Evolutionary conservation across 2,113 vertebrate species (phyloP), one percentile per base, ranked within the genome.

Genomic region (Trichechus manatus): DNA sequence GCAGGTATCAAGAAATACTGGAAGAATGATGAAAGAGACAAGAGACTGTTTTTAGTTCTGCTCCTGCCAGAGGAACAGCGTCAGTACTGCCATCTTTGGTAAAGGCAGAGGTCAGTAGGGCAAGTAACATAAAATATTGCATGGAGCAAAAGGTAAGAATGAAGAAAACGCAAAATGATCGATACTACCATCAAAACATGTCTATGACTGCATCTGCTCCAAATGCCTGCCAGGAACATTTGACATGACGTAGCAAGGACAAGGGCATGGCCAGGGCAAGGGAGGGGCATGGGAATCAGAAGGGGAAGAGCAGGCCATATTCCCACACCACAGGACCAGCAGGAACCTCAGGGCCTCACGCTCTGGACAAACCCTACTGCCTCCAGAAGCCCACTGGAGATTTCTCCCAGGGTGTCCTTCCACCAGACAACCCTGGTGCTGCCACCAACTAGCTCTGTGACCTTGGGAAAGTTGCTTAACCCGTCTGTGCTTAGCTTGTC

Each of bases 201-300:
- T 31, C 47, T 4, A 0, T 15, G 6, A 4, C 17, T 1, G 59
- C 59, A 25, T 23, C n/a, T 66, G 36, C 56, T 68, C 79, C 79
- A 11, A 25, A 17, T 6, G 44, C 79, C 78, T 72, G 66, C 81
- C 29, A n/a, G 20, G 42, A 42, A 64, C 10, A 5, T 29, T 25
- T 22, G 4, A n/a, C 29, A 6, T 0, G n/a, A 20, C 1, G 14
- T 25, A 3, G 53, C 22, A 33, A 15, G 25, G n/a, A 20, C 0
- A 0, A 17, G 83, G 13, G 64, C 36, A 31, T 6, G 2, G 72
- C 15, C 20, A 20, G 10, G 0, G 0, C 50, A 11, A 5, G 1
- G 47, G 36, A 50, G 23, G 47, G 29, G 14, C 33, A 17, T 0
- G 2, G 47, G 36, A 70, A 72, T 4, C 39, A 3, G 36, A 74